A percentile compares a stretch with the other conserved stretches of the same genome.
Conservation (phyloP, 1,140 invertebrate genomes). For the Drosophila erecta region DNA sequence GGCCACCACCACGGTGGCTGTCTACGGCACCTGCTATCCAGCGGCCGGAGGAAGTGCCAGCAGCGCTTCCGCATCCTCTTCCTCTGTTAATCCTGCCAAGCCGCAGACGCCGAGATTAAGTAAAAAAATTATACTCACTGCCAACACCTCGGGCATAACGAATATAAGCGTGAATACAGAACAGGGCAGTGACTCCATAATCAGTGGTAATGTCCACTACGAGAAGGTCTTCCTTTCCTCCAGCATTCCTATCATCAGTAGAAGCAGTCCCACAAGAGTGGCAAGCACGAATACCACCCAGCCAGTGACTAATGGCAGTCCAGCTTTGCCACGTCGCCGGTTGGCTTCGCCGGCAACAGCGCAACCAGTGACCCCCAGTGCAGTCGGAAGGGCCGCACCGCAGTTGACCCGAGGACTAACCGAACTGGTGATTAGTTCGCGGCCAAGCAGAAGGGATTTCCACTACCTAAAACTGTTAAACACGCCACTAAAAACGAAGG, state of each 20-base stretch:
- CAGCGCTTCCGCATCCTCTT: constrained; percentile 7
- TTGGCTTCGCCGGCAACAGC: constrained; percentile 12
- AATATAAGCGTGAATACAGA: constrained; percentile 78
- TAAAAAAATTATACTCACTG: constrained; percentile 81
- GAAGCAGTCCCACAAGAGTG: constrained; percentile 15
- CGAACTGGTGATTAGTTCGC: constrained; percentile 77
- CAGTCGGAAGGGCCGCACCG: constrained; percentile 25
- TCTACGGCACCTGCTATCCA: constrained; percentile 80
- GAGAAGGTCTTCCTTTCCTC: constrained; percentile 81
- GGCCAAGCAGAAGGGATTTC: constrained; percentile 78
- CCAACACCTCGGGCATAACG: constrained; percentile 77
- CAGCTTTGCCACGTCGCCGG: constrained; percentile 58
- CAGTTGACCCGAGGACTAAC: constrained; percentile 77
- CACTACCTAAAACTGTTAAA: constrained; percentile 68
- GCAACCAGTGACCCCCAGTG: constrained; percentile 16
- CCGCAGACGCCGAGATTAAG: constrained; percentile 68
- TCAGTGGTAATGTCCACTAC: constrained; percentile 76
- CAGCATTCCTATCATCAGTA: constrained; percentile 61
- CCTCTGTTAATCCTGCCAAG: constrained; percentile 19
- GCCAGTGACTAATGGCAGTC: constrained; percentile 44
- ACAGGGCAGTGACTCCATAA: constrained; percentile 52
- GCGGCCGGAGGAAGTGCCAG: neutral
- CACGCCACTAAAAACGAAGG: constrained; percentile 57
- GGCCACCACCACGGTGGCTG: constrained; percentile 55
- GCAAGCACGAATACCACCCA: constrained; percentile 25